Conservation (phyloP, 2,888 invertebrate species). For the Erebia palarica region DNA sequence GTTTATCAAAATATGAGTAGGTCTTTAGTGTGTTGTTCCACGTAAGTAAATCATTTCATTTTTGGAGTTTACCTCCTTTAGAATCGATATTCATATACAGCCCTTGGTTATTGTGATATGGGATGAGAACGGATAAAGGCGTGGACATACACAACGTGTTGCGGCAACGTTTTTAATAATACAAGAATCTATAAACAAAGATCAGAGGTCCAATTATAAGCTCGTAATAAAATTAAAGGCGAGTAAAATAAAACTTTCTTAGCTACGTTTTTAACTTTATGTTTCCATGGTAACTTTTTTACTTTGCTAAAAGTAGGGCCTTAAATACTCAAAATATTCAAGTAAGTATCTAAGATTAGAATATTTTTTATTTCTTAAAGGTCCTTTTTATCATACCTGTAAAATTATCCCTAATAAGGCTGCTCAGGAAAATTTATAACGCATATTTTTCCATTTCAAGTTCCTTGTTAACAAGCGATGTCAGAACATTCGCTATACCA, state of each 20-base stretch:
- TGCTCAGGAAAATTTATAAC: slow-evolving; percentile 3
- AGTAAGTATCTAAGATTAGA: background rate
- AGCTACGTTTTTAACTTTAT: too few relatives aligned
- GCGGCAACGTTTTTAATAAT: background rate
- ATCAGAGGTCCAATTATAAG: too few relatives aligned
- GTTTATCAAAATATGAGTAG: slow-evolving; percentile 42
- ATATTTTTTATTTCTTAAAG: background rate
- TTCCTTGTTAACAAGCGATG: slow-evolving; percentile 25
- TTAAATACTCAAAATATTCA: too few relatives aligned
- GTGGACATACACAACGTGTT: background rate
- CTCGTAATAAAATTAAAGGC: too few relatives aligned
- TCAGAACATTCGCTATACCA: slow-evolving; percentile 29
- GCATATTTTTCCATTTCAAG: slow-evolving; percentile 20
- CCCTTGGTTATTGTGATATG: slow-evolving; percentile 73
- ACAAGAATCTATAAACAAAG: too few relatives aligned
- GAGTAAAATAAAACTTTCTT: too few relatives aligned
- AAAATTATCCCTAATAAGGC: slow-evolving; percentile 8
- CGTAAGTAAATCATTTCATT: slow-evolving; percentile 4
- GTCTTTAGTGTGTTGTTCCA: slow-evolving; percentile 24
- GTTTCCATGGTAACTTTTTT: too few relatives aligned
- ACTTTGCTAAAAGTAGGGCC: too few relatives aligned
- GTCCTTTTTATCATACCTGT: background rate
- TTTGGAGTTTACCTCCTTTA: background rate
- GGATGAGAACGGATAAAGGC: slow-evolving; percentile 46
- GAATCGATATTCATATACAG: slow-evolving; percentile 30